Evolutionary conservation across 2,113 vertebrate species (phyloP).

Genomic region (Ivindomyrus marchei): DNA sequence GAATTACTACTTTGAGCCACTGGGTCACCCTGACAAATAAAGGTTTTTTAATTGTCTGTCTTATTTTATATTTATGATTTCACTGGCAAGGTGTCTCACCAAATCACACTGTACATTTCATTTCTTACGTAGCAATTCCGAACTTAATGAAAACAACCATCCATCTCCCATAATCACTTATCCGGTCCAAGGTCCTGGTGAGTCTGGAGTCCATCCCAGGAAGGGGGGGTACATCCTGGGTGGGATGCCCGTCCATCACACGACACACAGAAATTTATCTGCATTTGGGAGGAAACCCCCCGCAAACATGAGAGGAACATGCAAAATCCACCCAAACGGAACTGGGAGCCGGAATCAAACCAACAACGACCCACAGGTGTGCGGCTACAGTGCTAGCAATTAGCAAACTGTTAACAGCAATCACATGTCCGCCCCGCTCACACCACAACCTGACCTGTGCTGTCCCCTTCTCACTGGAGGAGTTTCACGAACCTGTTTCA

Average conservation of each 20-base stretch:
- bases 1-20: not conserved
- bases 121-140: not conserved
- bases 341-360: not conserved
- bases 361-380: not conserved
- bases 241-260: not conserved
- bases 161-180: not conserved
- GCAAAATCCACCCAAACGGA: not conserved
- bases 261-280: not conserved
- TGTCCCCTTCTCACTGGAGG: not conserved
- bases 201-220: not conserved
- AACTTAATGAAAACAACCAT: not conserved
- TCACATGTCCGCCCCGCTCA: not conserved
- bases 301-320: not conserved
- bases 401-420: not conserved
- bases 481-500: not conserved
- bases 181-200: not conserved
- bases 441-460: not conserved
- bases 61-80: not conserved
- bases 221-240: not conserved
- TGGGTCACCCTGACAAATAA: not conserved
- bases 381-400: not conserved
- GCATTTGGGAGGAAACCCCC: not conserved
- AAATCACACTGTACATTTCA: not conserved
- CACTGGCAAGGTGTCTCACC: not conserved
- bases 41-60: not conserved